Base-by-base conservation (phyloP, 2,113 vertebrate species). In the Pterocles orientalis region DNA sequence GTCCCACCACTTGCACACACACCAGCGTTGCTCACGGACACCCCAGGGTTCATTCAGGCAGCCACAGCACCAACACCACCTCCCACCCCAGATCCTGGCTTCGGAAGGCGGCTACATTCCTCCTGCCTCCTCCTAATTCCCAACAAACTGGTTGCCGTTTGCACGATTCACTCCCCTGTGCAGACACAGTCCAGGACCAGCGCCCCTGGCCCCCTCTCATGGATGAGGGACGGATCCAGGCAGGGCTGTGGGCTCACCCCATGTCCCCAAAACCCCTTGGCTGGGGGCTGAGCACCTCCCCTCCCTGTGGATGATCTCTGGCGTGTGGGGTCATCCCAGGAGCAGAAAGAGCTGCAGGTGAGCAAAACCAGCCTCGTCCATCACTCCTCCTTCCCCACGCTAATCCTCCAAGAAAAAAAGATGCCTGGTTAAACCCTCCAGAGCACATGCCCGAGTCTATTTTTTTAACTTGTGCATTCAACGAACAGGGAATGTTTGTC, bases 191-290 rank as follows among this genome's bases (percentile, higher is more conserved):
- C 6, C 12, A 26, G 41, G 60, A n/a, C 53, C 90, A 57, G 50
- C 26, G 2, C 33, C 79, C 2, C 1, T 0, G 10, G 31, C 58
- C 66, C 1, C 18, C 12, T 53, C 51, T 56, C 3, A 2, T 2
- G 19, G 92, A 19, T 25, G 39, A 82, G 20, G 23, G 16, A 26
- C 0, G 9, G 86, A 4, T 5, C 18, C 1, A 4, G 48, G 33
- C 9, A 51, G 48, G 51, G 29, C 10, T 3, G 1, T 14, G 23
- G 28, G 19, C 48, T 29, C 80, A 43, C 4, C 31, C 43, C 36
- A 12, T 62, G 41, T 16, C 53, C n/a, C 62, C 39, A 9, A 21
- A 77, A 31, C 21, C 3, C 0, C 39, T 60, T 21, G 43, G 6
- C 48, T 47, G 50, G 21, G 53, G 24, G 6, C 11, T 2, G 7